Evolutionary conservation across 2,888 invertebrate species (phyloP), one percentile per base, ranked within the genome.

Genomic region (Colostygia pectinataria): DNA sequence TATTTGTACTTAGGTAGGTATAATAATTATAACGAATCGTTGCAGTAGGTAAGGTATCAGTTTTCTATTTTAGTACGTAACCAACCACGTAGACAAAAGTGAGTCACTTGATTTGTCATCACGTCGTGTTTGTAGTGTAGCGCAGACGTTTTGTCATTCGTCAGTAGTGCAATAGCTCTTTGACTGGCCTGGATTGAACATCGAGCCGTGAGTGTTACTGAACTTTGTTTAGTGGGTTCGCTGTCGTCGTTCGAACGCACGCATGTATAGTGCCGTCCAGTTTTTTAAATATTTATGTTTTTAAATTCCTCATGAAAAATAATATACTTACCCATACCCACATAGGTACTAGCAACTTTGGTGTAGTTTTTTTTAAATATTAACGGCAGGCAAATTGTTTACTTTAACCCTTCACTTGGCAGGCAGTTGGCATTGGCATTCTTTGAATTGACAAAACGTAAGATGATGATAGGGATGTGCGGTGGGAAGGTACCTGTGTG

Each of bases 181-280:
- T 46, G 45, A 32, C 34, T 34, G 18, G 10, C n/a, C n/a, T n/a
- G n/a, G n/a, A n/a, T n/a, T n/a, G n/a, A n/a, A n/a, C n/a, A 42
- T 36, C 9, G 32, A 43, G 34, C 37, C 28, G 27, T 27, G 38
- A 25, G 33, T 36, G 36, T 24, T 20, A 28, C 47, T 53, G 46
- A 63, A 57, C 63, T 61, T 60, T 64, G 62, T 63, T 71, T 69
- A 73, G 69, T 73, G 71, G 57, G 67, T 65, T 68, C 65, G 63
- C 61, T 68, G 66, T 66, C 68, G 63, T 59, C 71, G 71, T 61
- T 64, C 65, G 71, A 66, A 60, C 71, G 70, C 70, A 71, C 71
- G n/a, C n/a, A n/a, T n/a, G 66, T 63, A 62, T 71, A 48, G 42
- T 37, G n/a, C n/a, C n/a, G n/a, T n/a, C n/a, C n/a, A n/a, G n/a